Percentiles rank a stretch among this genome's conserved stretches.
phyloP scores from a whole-genome alignment of 2,888 invertebrate species.

The Sinelater perroti region DNA sequence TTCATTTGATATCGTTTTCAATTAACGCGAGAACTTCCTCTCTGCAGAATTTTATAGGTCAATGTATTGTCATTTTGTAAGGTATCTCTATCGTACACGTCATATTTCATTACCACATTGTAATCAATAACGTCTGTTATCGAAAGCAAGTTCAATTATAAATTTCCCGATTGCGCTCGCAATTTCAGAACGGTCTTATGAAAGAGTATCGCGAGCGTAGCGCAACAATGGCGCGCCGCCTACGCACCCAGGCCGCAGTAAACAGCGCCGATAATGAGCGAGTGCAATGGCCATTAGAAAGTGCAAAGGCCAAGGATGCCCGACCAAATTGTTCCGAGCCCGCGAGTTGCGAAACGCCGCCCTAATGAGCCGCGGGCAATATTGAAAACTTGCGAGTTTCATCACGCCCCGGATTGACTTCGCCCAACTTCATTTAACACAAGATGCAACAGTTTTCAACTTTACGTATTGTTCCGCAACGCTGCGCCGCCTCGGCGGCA shows the following conservation, averaged over 20 bases:
- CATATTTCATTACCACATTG: no score
- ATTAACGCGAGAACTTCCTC: no score
- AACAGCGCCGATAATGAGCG: constrained; percentile 37
- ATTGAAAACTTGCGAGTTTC: constrained; percentile 43
- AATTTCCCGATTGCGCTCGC: no score
- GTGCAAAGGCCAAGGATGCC: constrained; percentile 53
- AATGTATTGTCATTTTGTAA: no score
- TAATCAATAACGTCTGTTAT: no score
- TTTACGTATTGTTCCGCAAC: constrained; percentile 29
- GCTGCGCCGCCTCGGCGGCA: constrained; percentile 9
- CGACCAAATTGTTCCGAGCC: constrained; percentile 39
- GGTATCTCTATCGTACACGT: no score
- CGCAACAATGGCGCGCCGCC: constrained; percentile 34
- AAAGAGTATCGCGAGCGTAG: constrained; percentile 21
- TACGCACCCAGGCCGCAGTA: constrained; percentile 29
- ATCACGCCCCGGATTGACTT: constrained; percentile 41
- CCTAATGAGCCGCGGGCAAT: constrained; percentile 37
- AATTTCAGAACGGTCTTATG: constrained; percentile 20
- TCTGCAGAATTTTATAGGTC: no score
- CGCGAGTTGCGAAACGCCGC: constrained; percentile 39
- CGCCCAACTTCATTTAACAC: constrained; percentile 33
- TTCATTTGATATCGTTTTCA: no score
- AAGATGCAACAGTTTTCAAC: constrained; percentile 37
- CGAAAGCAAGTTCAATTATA: no score
- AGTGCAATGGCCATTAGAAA: constrained; percentile 54